Evolutionary conservation across 1,140 invertebrate genomes (phyloP), one percentile per base, ranked within the genome.

Genomic region (Octopus bimaculoides): DNA sequence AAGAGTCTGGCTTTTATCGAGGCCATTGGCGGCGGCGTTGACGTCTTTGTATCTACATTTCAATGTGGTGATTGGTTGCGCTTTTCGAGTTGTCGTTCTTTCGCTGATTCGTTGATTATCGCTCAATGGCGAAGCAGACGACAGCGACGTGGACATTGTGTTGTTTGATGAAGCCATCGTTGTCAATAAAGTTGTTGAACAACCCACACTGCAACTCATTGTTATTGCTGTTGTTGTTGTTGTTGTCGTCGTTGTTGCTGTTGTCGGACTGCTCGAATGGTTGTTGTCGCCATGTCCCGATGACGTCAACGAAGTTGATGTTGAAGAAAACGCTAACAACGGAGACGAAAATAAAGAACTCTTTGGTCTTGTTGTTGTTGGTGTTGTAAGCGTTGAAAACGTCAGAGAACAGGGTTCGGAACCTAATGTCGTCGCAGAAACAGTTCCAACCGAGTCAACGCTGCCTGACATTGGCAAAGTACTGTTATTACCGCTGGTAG

Each of bases 41-140:
- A 71, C 14, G 2, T 84, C 81, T 14, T 81, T 75, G n/a, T 80
- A 79, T 75, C 84, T 84, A 10, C 83, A 81, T 80, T 87, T 88
- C n/a, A 88, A 69, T 5, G 87, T 87, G 5, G 87, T 88, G 17
- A 88, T 84, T 5, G 87, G 87, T 77, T 88, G 87, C 9, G 85
- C 81, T 83, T 88, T 88, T 73, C 87, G 82, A 7, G 20, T 54
- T 8, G 66, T 56, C 0, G 52, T 66, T 53, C n/a, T 52, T 1
- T 71, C 66, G 5, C 66, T 14, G 7, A 20, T 20, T 20, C 17
- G 66, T 71, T 20, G 8, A 6, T n/a, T 9, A 14, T 71, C 66
- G 14, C 17, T 71, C 66, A n/a, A 20, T 20, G 66, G 66, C 66
- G 8, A 20, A n/a, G 26, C 5, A n/a, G 5, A 14, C 8, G 66